These are phyloP conservation scores for Spea bombifrons DNA, from an alignment of 2,113 vertebrate species.

Conservation along the genomic window DNA sequence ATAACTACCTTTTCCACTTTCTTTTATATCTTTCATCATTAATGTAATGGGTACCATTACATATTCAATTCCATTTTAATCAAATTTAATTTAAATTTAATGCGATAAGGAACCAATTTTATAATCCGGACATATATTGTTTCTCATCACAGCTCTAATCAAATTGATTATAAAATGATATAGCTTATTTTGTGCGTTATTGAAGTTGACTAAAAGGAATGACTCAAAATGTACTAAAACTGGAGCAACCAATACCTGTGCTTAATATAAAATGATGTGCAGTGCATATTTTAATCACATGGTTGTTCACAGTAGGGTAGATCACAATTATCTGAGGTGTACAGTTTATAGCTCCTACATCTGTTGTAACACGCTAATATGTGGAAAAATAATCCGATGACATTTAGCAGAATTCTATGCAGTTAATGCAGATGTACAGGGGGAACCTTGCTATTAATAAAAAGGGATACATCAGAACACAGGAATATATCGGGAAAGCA, in stretches of 20 bases:
- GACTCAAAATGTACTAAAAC: constrained; percentile 21
- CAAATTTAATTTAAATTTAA: constrained; percentile 46
- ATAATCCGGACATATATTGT: constrained; percentile 42
- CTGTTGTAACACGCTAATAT: no score
- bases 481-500: no score
- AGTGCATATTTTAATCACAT: not conserved
- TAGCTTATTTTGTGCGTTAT: constrained; percentile 12
- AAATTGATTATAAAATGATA: constrained; percentile 42
- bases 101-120: constrained; percentile 40
- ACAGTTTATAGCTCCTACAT: no score
- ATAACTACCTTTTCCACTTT: constrained; percentile 15
- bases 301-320: no score
- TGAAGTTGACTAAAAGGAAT: constrained; percentile 7
- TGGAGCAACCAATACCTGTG: constrained; percentile 4
- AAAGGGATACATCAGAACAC: no score
- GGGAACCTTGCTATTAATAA: no score
- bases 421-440: no score
- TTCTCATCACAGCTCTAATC: constrained; percentile 41
- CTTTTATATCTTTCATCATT: constrained; percentile 27
- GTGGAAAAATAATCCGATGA: no score
- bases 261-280: not conserved
- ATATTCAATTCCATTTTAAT: constrained; percentile 40
- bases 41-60: constrained; percentile 42
- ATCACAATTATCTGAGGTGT: no score
- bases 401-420: no score